These are phyloP conservation scores for Agriopis aurantiaria DNA, from an alignment of 2,888 invertebrate species.

Conservation along the genomic window DNA sequence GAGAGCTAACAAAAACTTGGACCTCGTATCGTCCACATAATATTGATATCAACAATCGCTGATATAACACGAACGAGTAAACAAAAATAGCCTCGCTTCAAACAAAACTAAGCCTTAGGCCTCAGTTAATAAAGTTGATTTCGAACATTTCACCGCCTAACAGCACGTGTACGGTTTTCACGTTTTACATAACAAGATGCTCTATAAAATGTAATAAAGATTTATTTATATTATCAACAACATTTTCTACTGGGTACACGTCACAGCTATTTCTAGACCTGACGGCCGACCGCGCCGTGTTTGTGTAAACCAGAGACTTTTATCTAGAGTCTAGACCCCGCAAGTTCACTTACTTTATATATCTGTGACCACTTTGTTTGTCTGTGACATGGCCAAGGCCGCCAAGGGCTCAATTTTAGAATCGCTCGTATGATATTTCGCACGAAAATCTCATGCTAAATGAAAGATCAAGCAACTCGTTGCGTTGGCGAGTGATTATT, in stretches of 20 bases:
- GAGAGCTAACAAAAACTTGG: too few species aligned
- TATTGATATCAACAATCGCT: constrained; percentile 27
- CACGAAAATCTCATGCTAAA: too few species aligned
- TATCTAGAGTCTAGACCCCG: too few species aligned
- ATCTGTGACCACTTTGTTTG: constrained; percentile 7
- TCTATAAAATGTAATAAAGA: constrained; percentile 36
- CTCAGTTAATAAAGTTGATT: background rate
- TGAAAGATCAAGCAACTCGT: too few species aligned
- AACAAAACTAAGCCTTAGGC: background rate
- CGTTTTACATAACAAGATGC: constrained; percentile 32
- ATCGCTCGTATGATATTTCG: too few species aligned
- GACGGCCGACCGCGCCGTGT: constrained; percentile 30
- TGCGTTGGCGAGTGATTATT: too few species aligned
- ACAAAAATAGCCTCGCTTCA: constrained; percentile 23
- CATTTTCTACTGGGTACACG: constrained; percentile 34
- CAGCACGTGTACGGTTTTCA: constrained; percentile 25
- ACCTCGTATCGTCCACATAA: constrained; percentile 14
- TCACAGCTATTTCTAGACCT: constrained; percentile 48
- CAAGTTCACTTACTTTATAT: too few species aligned
- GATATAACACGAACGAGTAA: constrained; percentile 22
- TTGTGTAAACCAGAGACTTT: background rate
- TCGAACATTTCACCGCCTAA: background rate
- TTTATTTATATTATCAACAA: constrained; percentile 36
- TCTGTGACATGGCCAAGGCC: too few species aligned
- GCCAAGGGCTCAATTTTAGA: too few species aligned